phyloP scores from a whole-genome alignment of 1,140 invertebrate species.

The Euura lappo region DNA sequence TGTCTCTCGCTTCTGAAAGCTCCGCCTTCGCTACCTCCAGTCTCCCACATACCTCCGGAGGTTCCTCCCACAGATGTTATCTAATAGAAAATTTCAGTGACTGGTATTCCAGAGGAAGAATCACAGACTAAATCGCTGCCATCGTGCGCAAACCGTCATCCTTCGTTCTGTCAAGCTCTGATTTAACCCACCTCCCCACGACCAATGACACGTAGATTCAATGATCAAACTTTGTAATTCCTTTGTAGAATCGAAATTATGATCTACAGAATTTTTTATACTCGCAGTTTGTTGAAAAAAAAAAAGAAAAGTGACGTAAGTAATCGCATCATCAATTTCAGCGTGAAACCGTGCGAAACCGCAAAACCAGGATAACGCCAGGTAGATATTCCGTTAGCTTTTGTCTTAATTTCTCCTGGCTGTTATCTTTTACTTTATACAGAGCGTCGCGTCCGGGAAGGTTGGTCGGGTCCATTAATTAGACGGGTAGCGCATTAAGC shows the following conservation, averaged over 20 bases:
- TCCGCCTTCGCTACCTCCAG: constrained; percentile 48
- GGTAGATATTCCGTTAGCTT: constrained; percentile 26
- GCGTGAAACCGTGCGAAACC: neutral
- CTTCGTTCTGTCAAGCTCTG: no score
- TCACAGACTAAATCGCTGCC: neutral
- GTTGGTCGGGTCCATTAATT: constrained; percentile 59
- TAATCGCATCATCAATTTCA: no score
- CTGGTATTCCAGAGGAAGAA: neutral
- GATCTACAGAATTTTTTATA: no score
- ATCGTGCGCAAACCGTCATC: neutral
- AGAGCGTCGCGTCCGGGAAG: constrained; percentile 42
- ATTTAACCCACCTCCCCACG: no score
- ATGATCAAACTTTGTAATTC: no score
- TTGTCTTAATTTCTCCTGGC: constrained; percentile 51
- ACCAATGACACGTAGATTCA: no score
- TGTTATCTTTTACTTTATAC: constrained; percentile 55
- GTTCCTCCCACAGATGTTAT: constrained; percentile 39
- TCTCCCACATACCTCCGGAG: constrained; percentile 40
- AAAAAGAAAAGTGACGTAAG: neutral
- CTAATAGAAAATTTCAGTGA: constrained; percentile 12
- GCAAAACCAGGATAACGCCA: neutral
- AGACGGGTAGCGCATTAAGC: constrained; percentile 58
- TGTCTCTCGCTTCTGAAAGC: constrained; percentile 41
- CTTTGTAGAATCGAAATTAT: no score
- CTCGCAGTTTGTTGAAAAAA: neutral